These are phyloP conservation scores for Adelphocoris suturalis DNA, from an alignment of 2,888 invertebrate genomes.

Conservation along the genomic window DNA sequence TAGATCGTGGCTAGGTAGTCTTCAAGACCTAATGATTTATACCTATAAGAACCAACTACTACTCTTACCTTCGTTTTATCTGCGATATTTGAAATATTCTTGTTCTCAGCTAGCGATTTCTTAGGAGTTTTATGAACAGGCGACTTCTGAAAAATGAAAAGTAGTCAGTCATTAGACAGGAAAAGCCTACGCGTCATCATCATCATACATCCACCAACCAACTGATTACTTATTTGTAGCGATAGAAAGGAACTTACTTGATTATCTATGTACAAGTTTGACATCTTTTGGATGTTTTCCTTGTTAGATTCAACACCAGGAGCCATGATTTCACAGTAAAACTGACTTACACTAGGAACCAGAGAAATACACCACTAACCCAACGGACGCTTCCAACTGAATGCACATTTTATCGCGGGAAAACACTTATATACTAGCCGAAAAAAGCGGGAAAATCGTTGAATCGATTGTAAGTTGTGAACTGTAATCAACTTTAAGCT, in stretches of 20 bases:
- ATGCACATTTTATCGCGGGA: slow-evolving; percentile 7
- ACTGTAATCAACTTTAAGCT: slow-evolving; percentile 6
- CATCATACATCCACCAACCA: not conserved
- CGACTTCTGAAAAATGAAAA: slow-evolving; percentile 2
- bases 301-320: slow-evolving; percentile 44
- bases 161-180: not conserved
- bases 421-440: slow-evolving; percentile 29
- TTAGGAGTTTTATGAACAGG: not conserved
- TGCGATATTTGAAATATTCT: slow-evolving; percentile 59
- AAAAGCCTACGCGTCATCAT: not conserved
- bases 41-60: not conserved
- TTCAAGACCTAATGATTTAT: no score
- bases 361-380: not conserved
- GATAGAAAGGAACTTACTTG: slow-evolving; percentile 5
- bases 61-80: slow-evolving; percentile 40
- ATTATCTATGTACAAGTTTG: slow-evolving; percentile 26
- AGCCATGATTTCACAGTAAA: slow-evolving; percentile 23
- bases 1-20: no score
- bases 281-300: slow-evolving; percentile 57
- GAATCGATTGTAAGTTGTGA: not conserved
- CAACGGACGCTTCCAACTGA: not conserved
- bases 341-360: not conserved
- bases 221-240: not conserved
- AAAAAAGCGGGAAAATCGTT: slow-evolving; percentile 45
- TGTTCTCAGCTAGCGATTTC: slow-evolving; percentile 50